Evolutionary conservation across 2,113 vertebrate species (phyloP), one percentile per base, ranked within the genome.

Genomic region (Hyaena hyaena): DNA sequence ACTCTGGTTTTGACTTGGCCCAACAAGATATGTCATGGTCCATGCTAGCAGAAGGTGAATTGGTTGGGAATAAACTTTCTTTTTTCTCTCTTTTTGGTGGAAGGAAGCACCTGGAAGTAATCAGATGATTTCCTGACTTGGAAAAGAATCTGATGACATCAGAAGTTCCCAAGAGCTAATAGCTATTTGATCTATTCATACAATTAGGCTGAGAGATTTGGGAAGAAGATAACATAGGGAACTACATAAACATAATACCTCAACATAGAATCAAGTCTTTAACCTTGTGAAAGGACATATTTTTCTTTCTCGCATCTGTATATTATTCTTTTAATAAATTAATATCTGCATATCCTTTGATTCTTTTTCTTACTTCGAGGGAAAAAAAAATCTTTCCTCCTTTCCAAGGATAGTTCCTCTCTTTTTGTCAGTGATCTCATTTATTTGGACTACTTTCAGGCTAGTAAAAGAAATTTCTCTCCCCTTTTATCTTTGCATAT

Each of bases 141-240:
- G 61, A 45, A 63, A 84, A 97, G 28, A 68, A 71, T 66, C 33
- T 65, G 61, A 89, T 79, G 24, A 7, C 31, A 45, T 86, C 74
- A 88, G 87, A 88, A 84, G 23, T 79, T 83, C 33, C 11, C 15
- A 81, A 79, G 39, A 77, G 26, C 33, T 95, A 39, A 21, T 77
- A 81, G 21, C 66, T 94, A 48, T 90, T 84, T 76, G 17, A 80
- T 35, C 21, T 92, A 6, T 45, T 90, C 23, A 83, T 48, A 84
- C 92, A 69, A 90, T 95, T 94, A 84, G 50, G 28, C 31, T 76
- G 81, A 90, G 71, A 87, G 61, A 85, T 81, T 95, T 96, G 84
- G 4, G 31, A 90, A 77, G 95, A 82, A 87, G 23, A 11, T 33
- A 50, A 71, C n/a, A 69, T 77, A 43, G 39, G 16, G n/a, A 92